These are phyloP conservation scores for Catostylus mosaicus DNA, from an alignment of 30 jellyfish, hydroid and myxozoan species.

Conservation along the genomic window DNA sequence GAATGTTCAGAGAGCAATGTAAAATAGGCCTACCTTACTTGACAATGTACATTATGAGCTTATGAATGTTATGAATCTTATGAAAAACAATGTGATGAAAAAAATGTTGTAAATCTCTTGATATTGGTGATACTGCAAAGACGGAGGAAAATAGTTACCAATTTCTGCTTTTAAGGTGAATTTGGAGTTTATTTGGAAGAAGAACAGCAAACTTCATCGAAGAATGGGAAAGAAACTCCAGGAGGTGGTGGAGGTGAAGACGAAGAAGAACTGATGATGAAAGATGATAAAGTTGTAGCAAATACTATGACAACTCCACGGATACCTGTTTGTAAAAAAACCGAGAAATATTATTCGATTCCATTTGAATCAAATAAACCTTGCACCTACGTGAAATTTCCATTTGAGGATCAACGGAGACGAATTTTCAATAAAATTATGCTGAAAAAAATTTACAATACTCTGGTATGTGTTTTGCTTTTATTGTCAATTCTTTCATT, in stretches of 20 bases:
- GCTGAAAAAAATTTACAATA: conserved; percentile 76
- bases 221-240: conserved; percentile 28
- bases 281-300: conserved; percentile 54
- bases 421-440: conserved; percentile 75
- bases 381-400: conserved; percentile 88
- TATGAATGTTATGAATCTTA: not conserved
- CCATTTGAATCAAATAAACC: conserved; percentile 88
- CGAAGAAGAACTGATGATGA: conserved; percentile 55
- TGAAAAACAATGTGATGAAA: too few relatives aligned
- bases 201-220: conserved; percentile 18
- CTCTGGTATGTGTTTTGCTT: conserved; percentile 64
- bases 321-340: conserved; percentile 73
- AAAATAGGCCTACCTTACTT: too few relatives aligned
- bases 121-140: not conserved
- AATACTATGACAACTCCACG: conserved; percentile 68
- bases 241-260: conserved; percentile 30
- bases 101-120: not conserved
- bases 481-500: not conserved
- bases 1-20: too few relatives aligned
- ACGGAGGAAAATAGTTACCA: not conserved
- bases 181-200: conserved; percentile 81
- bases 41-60: too few relatives aligned
- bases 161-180: conserved; percentile 65
- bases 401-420: conserved; percentile 94
- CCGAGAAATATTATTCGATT: conserved; percentile 63